These are phyloP conservation scores for Ammodytes dubius DNA, from an alignment of 2,113 vertebrate species.

Conservation along the genomic window DNA sequence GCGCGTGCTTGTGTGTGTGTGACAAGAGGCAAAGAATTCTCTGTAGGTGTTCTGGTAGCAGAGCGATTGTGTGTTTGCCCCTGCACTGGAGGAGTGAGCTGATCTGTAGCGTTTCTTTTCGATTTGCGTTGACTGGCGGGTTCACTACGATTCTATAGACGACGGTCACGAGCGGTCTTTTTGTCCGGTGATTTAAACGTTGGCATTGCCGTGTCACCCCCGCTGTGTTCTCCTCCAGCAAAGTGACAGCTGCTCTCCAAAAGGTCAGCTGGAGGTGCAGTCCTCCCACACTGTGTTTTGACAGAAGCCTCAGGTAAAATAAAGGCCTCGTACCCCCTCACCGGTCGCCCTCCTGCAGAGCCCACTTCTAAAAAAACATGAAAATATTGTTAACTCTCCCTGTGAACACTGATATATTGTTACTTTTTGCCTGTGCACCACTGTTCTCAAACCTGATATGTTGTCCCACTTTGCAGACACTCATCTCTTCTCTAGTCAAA, in stretches of 20 bases:
- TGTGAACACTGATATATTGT: not conserved
- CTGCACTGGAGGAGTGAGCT: constrained; percentile 48
- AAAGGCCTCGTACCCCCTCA: constrained; percentile 6
- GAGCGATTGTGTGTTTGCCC: constrained; percentile 60
- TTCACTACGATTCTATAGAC: constrained; percentile 9
- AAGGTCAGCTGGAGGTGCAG: constrained; percentile 62
- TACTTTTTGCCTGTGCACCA: no score
- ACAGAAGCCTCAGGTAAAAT: constrained; percentile 57
- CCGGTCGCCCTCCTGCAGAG: constrained; percentile 15
- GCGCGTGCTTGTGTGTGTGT: constrained; percentile 48
- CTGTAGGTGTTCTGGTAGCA: constrained; percentile 70
- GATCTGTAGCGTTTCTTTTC: constrained; percentile 25
- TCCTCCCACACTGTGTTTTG: constrained; percentile 54
- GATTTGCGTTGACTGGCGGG: constrained; percentile 20
- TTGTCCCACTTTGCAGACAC: no score
- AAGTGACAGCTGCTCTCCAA: constrained; percentile 57
- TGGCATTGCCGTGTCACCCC: constrained; percentile 26
- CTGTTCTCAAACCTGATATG: no score
- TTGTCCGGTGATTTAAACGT: constrained; percentile 48
- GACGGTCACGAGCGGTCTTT: constrained; percentile 21
- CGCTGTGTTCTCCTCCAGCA: constrained; percentile 7
- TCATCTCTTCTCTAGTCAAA: no score
- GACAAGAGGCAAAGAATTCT: constrained; percentile 59
- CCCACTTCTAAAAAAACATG: constrained; percentile 36
- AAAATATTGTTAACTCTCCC: constrained; percentile 14